Evolutionary conservation across 2,797 vertebrate genomes (phyloP), one percentile per base, ranked within the genome.

Genomic region (Cephalopachus bancanus): DNA sequence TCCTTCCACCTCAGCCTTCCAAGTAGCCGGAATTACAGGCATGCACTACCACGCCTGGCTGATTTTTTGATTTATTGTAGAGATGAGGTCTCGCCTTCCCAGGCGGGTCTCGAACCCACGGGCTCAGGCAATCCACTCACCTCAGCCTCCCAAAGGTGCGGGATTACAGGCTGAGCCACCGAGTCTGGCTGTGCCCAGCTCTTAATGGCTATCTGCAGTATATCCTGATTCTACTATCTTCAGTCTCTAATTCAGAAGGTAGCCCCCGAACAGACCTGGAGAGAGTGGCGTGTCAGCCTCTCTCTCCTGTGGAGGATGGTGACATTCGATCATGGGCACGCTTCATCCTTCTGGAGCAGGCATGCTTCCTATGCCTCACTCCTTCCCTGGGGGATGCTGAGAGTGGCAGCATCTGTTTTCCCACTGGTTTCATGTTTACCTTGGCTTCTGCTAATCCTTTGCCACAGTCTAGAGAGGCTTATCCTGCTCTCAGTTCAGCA

Each of bases 341-440:
- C 85, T 60, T 30, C n/a, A 1, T 72, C 69, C 33, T 67, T n/a
- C 30, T 59, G 74, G 71, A 86, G n/a, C 51, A 81, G 30, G 44
- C 33, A 5, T 86, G 26, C 72, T 86, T 96, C 69, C 67, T 24
- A 55, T 69, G 72, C 87, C 75, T 78, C 24, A 3, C 28, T 85
- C 19, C 49, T 8, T 49, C 59, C 83, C n/a, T 81, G 0, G 81
- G 81, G 91, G 80, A 80, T n/a, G 26, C 65, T 20, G 64, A n/a
- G 60, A 53, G 60, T 78, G 94, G 59, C 60, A 62, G 83, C 86
- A 60, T 89, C 91, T 90, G 85, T 81, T 90, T 96, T 94, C 83
- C 92, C 83, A 79, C 85, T 88, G 84, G 49, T 83, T 83, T 10
- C 59, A 7, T 91, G 94, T 97, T 97, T 91, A 89, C 37, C 28